Conservation (phyloP, 2,888 invertebrate genomes). For the Rosalia funebris region DNA sequence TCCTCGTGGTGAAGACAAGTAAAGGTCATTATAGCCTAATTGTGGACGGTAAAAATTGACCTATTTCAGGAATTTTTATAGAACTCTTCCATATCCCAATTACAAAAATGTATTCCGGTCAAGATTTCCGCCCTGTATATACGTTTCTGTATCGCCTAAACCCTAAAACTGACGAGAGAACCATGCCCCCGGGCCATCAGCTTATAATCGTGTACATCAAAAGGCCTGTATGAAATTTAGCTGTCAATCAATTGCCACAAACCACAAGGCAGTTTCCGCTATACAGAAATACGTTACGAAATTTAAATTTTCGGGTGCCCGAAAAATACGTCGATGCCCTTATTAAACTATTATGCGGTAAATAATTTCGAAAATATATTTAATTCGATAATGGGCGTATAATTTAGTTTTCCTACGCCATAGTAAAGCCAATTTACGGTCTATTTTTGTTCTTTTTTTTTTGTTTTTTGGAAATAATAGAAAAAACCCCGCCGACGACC, state of each 20-base stretch:
- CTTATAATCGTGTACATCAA: too few relatives aligned
- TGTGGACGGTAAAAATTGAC: too few relatives aligned
- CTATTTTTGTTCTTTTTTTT: background rate
- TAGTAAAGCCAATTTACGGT: background rate
- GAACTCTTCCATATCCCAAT: too few relatives aligned
- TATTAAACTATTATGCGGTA: conserved; percentile 44
- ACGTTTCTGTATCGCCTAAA: too few relatives aligned
- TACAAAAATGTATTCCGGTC: too few relatives aligned
- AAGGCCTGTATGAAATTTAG: conserved; percentile 35
- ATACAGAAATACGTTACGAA: conserved; percentile 7
- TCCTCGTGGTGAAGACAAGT: too few relatives aligned
- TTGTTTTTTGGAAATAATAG: conserved; percentile 29
- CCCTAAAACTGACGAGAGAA: too few relatives aligned
- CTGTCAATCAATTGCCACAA: conserved; percentile 40
- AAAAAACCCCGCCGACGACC: conserved; percentile 45
- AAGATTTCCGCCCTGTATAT: too few relatives aligned
- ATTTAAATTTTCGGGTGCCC: conserved; percentile 19
- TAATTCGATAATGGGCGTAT: conserved; percentile 46
- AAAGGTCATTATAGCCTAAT: too few relatives aligned
- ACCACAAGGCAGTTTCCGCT: conserved; percentile 13
- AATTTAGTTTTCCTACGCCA: conserved; percentile 27
- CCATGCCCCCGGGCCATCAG: too few relatives aligned
- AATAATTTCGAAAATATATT: conserved; percentile 32
- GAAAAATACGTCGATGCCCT: conserved; percentile 40
- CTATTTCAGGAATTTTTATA: too few relatives aligned